phyloP scores from a whole-genome alignment of 2,113 vertebrate species.

The Stegastes partitus region DNA sequence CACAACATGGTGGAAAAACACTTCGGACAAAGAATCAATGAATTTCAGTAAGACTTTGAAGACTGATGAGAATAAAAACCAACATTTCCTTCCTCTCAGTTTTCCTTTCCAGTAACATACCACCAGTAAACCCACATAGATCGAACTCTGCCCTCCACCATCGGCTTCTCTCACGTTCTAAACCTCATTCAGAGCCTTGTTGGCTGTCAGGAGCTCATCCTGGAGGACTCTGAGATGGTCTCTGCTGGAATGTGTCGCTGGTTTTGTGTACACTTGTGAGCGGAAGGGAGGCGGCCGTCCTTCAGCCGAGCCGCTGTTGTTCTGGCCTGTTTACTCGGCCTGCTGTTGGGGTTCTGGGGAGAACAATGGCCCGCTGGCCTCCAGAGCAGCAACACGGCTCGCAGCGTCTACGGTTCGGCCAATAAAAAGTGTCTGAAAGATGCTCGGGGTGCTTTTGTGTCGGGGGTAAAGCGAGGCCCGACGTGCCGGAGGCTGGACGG shows the following conservation, averaged over 20 bases:
- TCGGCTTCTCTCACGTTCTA: not conserved
- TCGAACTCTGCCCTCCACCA: not conserved
- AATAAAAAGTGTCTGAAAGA: not conserved
- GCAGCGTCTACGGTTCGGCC: not conserved
- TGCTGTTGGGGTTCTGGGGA: constrained; percentile 45
- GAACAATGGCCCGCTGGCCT: constrained; percentile 69
- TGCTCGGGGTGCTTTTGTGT: not conserved
- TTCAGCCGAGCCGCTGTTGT: constrained; percentile 58
- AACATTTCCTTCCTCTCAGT: constrained; percentile 23
- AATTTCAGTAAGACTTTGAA: not conserved
- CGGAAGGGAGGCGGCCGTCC: constrained; percentile 78
- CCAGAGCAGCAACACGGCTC: constrained; percentile 49
- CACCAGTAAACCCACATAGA: not conserved
- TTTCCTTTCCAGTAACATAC: too few species aligned
- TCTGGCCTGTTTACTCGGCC: constrained; percentile 65
- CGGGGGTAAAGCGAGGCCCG: not conserved
- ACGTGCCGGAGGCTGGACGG: too few species aligned
- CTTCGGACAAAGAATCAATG: not conserved
- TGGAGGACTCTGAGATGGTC: constrained; percentile 15
- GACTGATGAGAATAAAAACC: constrained; percentile 8
- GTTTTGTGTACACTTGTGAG: constrained; percentile 52
- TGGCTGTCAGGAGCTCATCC: not conserved
- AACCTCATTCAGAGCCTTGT: not conserved
- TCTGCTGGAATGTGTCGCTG: constrained; percentile 54
- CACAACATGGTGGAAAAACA: not conserved